phyloP scores from a whole-genome alignment of 1,140 invertebrate genomes.

The Venturia canescens region DNA sequence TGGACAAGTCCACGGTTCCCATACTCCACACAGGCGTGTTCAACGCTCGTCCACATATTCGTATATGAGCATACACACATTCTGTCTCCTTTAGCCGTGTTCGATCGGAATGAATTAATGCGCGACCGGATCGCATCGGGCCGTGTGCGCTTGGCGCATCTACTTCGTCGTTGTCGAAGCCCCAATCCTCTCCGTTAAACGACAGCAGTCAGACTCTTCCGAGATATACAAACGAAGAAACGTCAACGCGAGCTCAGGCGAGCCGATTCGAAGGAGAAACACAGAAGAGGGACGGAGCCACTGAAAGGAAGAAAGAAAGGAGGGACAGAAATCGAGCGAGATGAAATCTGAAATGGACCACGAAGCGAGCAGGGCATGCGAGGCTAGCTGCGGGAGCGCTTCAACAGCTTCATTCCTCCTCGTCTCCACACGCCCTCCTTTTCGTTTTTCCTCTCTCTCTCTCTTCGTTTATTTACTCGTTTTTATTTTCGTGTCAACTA shows the following conservation, averaged over 20 bases:
- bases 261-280: background rate
- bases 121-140: conserved; percentile 17
- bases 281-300: background rate
- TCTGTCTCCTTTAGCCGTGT: background rate
- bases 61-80: background rate
- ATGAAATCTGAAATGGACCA: conserved; percentile 37
- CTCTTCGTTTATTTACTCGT: background rate
- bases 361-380: background rate
- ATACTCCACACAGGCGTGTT: background rate
- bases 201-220: conserved; percentile 35
- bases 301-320: conserved; percentile 22
- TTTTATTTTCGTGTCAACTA: background rate
- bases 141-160: background rate
- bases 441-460: too few relatives aligned
- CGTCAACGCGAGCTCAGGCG: background rate
- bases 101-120: conserved; percentile 41
- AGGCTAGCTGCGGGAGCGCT: background rate
- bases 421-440: background rate
- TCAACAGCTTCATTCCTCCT: conserved; percentile 28
- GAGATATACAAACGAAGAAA: conserved; percentile 33
- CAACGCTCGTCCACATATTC: too few relatives aligned
- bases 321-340: background rate
- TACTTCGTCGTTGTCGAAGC: conserved; percentile 27
- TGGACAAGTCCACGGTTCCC: background rate
- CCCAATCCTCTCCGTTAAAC: conserved; percentile 6